Conservation (phyloP, 1,140 invertebrate genomes). For the Propsilocerus akamusi region DNA sequence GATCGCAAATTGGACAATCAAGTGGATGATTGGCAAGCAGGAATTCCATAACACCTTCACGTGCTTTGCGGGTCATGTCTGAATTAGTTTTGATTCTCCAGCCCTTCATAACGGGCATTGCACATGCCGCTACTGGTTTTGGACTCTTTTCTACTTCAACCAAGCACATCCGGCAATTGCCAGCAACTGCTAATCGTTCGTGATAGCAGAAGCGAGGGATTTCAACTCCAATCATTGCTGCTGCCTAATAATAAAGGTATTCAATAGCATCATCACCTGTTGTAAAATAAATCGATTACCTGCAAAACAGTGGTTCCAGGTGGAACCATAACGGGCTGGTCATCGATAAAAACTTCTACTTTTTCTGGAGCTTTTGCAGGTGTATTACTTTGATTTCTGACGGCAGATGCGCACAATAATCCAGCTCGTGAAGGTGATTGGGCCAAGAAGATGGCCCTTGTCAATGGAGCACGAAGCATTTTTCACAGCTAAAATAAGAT, state of each 20-base stretch:
- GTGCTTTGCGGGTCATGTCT: constrained; percentile 80
- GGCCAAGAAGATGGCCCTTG: constrained; percentile 12
- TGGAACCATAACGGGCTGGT: constrained; percentile 81
- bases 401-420: background rate
- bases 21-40: constrained; percentile 94
- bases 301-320: constrained; percentile 96
- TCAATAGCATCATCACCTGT: constrained; percentile 5
- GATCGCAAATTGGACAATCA: constrained; percentile 99
- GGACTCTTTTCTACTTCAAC: constrained; percentile 94
- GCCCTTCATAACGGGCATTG: constrained; percentile 99
- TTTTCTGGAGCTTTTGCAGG: constrained; percentile 47
- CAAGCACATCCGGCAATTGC: constrained; percentile 98
- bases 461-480: background rate
- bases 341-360: constrained; percentile 96
- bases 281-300: constrained; percentile 30
- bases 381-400: constrained; percentile 9
- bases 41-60: constrained; percentile 99
- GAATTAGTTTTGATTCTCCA: constrained; percentile 92
- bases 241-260: constrained; percentile 46
- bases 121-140: constrained; percentile 96
- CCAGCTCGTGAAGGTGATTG: constrained; percentile 10
- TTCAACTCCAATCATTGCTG: constrained; percentile 87
- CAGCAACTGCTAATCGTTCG: constrained; percentile 92
- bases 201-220: constrained; percentile 99
- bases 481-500: background rate